Percentiles rank a stretch among this genome's conserved stretches.
Evolutionary conservation across 2,797 vertebrate genomes (phyloP).

Genomic region (Spheniscus humboldti): DNA sequence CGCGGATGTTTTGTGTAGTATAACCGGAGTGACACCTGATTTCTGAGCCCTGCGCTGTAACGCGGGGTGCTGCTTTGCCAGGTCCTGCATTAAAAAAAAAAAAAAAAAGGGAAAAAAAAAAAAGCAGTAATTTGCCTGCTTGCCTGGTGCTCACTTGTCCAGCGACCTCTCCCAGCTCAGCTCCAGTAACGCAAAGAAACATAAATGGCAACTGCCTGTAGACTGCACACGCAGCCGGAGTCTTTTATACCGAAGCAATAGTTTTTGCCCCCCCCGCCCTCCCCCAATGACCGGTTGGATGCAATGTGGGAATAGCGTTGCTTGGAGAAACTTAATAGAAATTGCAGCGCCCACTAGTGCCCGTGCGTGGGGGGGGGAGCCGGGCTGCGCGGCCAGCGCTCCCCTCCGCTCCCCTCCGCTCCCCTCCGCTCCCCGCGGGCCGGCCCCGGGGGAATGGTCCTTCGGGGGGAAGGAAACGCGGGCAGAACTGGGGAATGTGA

Average conservation of each 20-base stretch:
- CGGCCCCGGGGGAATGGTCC: accelerated
- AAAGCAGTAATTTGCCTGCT: constrained; percentile 39
- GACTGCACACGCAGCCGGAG: not conserved
- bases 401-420: no score
- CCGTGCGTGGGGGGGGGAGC: not conserved
- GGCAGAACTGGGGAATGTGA: not conserved
- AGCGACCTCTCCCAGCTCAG: constrained; percentile 62
- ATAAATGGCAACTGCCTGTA: not conserved
- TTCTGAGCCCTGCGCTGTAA: constrained; percentile 33
- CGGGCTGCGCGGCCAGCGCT: no score
- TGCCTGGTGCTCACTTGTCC: constrained; percentile 38
- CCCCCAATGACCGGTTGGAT: not conserved
- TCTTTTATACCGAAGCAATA: accelerated
- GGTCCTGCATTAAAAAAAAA: constrained; percentile 22
- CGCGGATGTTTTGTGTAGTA: not conserved
- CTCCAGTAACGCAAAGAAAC: constrained; percentile 43
- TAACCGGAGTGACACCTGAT: not conserved
- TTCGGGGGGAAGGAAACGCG: accelerated
- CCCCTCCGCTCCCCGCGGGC: not conserved
- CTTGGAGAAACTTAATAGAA: not conserved
- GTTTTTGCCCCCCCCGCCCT: not conserved
- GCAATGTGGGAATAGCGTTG: not conserved
- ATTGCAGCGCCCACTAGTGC: constrained; percentile 31
- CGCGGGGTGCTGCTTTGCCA: constrained; percentile 47
- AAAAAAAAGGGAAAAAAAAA: not conserved